Conservation (phyloP, 2,888 invertebrate genomes). For the Uropetala carovei region DNA sequence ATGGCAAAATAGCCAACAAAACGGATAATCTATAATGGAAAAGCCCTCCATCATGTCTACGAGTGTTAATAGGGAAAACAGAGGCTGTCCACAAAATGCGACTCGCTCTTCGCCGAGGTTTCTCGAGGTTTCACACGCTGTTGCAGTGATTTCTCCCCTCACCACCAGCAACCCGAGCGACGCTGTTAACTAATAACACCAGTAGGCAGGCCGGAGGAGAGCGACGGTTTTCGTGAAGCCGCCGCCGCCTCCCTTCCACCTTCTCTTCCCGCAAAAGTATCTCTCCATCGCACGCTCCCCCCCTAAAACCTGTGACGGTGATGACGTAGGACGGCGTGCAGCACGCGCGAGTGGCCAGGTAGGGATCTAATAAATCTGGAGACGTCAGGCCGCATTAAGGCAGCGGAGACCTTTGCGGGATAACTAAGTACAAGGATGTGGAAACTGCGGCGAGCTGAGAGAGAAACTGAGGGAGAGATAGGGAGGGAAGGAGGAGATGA, state of each 20-base stretch:
- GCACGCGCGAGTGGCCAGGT: conserved; percentile 62
- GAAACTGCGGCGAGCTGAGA: conserved; percentile 34
- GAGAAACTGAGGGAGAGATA: background rate
- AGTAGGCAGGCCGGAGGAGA: conserved; percentile 46
- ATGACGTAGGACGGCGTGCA: conserved; percentile 52
- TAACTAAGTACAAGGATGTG: conserved; percentile 46
- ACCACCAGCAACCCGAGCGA: conserved; percentile 38
- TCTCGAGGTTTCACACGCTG: background rate
- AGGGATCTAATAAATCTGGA: conserved; percentile 61
- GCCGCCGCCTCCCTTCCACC: background rate
- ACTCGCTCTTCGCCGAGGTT: conserved; percentile 20
- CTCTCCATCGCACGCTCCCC: conserved; percentile 3
- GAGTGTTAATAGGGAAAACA: background rate
- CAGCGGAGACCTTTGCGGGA: conserved; percentile 29
- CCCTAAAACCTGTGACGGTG: conserved; percentile 36
- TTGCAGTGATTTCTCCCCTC: conserved; percentile 22
- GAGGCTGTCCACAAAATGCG: conserved; percentile 14
- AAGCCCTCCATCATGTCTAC: background rate
- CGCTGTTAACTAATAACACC: conserved; percentile 45
- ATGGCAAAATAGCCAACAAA: background rate
- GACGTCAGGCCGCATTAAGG: conserved; percentile 58
- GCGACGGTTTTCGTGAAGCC: conserved; percentile 32
- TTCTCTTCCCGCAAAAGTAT: background rate
- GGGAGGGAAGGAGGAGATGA: conserved; percentile 20
- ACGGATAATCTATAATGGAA: background rate